Percentiles rank a stretch among this genome's conserved stretches.
Evolutionary conservation across 2,797 vertebrate species (phyloP).

Genomic region (Emys orbicularis): DNA sequence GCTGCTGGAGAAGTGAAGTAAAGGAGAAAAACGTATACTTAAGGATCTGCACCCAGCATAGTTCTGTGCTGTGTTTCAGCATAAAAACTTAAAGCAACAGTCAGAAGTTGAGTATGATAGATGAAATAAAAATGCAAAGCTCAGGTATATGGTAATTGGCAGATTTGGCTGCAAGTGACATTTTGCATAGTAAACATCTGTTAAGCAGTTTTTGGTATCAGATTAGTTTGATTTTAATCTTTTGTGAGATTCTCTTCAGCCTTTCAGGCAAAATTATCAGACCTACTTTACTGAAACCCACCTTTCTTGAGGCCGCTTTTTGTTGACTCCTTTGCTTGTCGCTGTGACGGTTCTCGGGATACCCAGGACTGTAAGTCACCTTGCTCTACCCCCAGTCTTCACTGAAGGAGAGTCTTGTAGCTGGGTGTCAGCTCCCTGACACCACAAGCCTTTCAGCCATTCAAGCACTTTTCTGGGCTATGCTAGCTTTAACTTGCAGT

Average conservation of each 20-base stretch:
- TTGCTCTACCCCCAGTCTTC: background rate
- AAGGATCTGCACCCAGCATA: fast-evolving
- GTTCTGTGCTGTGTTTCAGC: background rate
- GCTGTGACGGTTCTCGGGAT: background rate
- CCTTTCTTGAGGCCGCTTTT: background rate
- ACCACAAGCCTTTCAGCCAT: background rate
- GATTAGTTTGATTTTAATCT: background rate
- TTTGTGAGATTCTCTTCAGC: background rate
- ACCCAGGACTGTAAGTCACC: too few species aligned
- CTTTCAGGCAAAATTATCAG: background rate
- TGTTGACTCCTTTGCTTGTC: background rate
- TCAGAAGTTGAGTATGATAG: background rate
- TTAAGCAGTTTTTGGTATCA: background rate
- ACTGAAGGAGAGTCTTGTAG: background rate
- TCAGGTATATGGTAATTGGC: background rate
- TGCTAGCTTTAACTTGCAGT: background rate
- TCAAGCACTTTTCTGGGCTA: background rate
- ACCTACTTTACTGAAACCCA: fast-evolving
- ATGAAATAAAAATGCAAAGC: background rate
- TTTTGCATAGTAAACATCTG: background rate
- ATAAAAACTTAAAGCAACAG: too few species aligned
- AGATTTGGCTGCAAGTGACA: background rate
- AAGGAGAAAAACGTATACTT: background rate
- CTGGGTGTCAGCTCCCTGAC: background rate
- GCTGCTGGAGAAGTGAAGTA: background rate